A percentile compares a stretch with the other conserved stretches of the same genome.
Conservation (phyloP, 2,888 invertebrate genomes). For the Eurytoma adleriae region DNA sequence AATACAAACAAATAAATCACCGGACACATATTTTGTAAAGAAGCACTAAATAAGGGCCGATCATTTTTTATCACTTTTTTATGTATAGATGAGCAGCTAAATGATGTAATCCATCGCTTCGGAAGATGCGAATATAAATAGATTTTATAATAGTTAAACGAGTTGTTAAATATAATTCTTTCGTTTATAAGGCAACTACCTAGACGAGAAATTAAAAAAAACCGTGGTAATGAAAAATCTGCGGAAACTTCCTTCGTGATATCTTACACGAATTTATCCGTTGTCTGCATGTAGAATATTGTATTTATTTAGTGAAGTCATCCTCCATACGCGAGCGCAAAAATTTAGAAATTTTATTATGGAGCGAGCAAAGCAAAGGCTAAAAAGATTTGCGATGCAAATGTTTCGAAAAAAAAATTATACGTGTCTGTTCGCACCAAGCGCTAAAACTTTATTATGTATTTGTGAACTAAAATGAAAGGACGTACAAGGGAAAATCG, state of each 20-base stretch:
- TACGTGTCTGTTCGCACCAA: neutral
- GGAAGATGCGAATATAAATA: conserved; percentile 49
- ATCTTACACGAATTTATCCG: conserved; percentile 25
- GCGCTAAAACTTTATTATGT: conserved; percentile 18
- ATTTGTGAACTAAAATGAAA: conserved; percentile 4
- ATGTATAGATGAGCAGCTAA: conserved; percentile 59
- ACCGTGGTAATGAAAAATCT: neutral
- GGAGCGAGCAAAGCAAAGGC: conserved; percentile 18
- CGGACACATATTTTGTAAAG: conserved; percentile 43
- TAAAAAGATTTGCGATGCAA: neutral
- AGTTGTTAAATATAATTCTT: conserved; percentile 56
- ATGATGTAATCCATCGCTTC: conserved; percentile 55
- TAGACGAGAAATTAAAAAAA: conserved; percentile 39
- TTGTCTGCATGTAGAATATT: conserved; percentile 40
- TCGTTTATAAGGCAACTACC: conserved; percentile 22
- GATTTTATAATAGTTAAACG: conserved; percentile 58
- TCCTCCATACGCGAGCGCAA: neutral
- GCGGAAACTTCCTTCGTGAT: conserved; percentile 24
- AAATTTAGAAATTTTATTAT: conserved; percentile 27
- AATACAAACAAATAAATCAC: conserved; percentile 30
- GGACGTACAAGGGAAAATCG: conserved; percentile 34
- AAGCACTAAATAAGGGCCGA: conserved; percentile 40
- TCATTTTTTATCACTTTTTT: conserved; percentile 59
- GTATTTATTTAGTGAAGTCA: conserved; percentile 47
- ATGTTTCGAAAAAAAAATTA: neutral